A percentile compares a stretch with the other conserved stretches of the same genome.
Evolutionary conservation across 2,797 vertebrate genomes (phyloP).

Genomic region (Urocyon cinereoargenteus): DNA sequence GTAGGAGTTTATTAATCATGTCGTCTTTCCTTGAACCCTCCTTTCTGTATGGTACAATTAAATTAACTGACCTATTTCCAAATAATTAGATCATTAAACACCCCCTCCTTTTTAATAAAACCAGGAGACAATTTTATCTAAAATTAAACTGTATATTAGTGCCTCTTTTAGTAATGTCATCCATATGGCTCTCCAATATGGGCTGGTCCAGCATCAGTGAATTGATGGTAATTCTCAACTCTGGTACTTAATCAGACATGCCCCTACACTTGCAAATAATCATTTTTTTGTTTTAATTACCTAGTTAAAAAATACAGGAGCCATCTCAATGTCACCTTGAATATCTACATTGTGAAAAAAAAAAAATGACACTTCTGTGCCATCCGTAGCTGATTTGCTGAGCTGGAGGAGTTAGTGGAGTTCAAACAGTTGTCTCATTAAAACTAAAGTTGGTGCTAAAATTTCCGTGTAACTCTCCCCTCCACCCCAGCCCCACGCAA

Average conservation of each 20-base stretch:
- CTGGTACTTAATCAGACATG: conserved; percentile 26
- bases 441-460: background rate
- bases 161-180: background rate
- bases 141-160: conserved; percentile 21
- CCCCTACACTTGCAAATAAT: conserved; percentile 33
- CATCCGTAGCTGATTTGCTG: background rate
- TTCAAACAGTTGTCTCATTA: conserved; percentile 35
- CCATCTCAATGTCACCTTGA: conserved; percentile 35
- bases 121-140: conserved; percentile 35
- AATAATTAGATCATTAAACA: conserved; percentile 55
- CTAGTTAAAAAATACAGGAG: conserved; percentile 11
- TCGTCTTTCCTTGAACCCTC: background rate
- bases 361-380: background rate
- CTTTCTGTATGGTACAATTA: background rate
- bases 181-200: background rate
- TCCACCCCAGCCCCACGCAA: background rate
- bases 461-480: background rate
- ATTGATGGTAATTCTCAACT: background rate
- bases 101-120: background rate
- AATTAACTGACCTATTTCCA: background rate
- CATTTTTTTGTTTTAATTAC: conserved; percentile 30
- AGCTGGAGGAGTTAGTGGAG: background rate
- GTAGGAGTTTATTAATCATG: background rate
- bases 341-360: background rate
- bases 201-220: background rate